Evolutionary conservation across 2,888 invertebrate species (phyloP).

Genomic region (Agrochola lota): DNA sequence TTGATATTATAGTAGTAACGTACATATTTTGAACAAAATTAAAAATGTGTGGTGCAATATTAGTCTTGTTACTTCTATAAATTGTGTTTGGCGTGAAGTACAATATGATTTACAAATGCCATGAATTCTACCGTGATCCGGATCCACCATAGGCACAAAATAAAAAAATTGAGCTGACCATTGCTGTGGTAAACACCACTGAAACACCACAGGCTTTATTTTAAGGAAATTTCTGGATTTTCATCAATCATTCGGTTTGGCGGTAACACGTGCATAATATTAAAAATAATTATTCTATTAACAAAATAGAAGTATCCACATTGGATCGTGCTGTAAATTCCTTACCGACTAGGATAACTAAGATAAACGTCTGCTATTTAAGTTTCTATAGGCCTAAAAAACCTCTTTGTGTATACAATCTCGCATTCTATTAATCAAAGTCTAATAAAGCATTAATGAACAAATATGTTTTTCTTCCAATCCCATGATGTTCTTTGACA

Average conservation of each 20-base stretch:
- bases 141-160: constrained; percentile 32
- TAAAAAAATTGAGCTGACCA: constrained; percentile 10
- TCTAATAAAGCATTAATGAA: background rate
- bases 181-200: background rate
- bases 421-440: constrained; percentile 26
- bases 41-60: constrained; percentile 32
- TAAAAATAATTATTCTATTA: constrained; percentile 26
- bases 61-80: constrained; percentile 1
- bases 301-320: constrained; percentile 20
- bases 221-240: constrained; percentile 13
- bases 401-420: constrained; percentile 34
- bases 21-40: constrained; percentile 1
- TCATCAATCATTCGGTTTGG: constrained; percentile 35
- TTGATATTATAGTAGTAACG: background rate
- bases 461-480: no score
- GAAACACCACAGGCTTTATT: constrained; percentile 27
- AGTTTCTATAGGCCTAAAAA: constrained; percentile 22
- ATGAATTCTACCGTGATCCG: constrained; percentile 9
- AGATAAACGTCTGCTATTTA: constrained; percentile 22
- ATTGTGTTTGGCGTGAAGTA: constrained; percentile 30
- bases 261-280: constrained; percentile 23
- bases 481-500: background rate
- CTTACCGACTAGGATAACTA: constrained; percentile 35
- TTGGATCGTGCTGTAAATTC: constrained; percentile 39
- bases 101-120: constrained; percentile 31